Evolutionary conservation across 92 coral and sea anemone genomes (phyloP), one percentile per base, ranked within the genome.

Genomic region (Siderastrea radians): DNA sequence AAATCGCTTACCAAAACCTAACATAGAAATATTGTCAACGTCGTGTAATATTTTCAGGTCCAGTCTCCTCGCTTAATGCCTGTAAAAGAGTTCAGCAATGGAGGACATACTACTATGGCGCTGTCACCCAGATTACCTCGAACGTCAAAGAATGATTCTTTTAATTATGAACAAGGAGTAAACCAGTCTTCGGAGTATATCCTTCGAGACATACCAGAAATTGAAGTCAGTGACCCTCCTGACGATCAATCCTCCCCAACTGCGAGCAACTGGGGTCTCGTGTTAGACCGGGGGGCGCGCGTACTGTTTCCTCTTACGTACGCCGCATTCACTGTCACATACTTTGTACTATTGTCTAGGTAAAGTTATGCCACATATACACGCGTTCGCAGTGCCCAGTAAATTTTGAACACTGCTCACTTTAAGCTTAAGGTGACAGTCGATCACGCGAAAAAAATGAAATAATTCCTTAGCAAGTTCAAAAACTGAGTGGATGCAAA

Each of bases 261-360:
- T 13, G 15, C 46, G 4, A 47, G 13, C 2, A 81, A 54, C 85
- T 68, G 47, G 85, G 85, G 76, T 16, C 43, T 53, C 3, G 5
- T 7, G 65, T 68, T 81, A 43, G 85, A 81, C 67, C 43, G 17
- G 64, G 76, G 66, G 17, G 76, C 85, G 43, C 85, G 85, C 3
- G 2, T 52, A 8, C 17, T 68, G 2, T 81, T 81, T 16, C 85
- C 85, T 2, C 44, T 81, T 14, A 43, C 13, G 4, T 81, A 81
- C 55, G 38, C 67, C 45, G 15, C 16, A n/a, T 81, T 81, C 67
- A 53, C 67, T n/a, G 26, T 68, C 10, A 16, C 12, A 55, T 81
- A 81, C 16, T 76, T 76, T 58, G 50, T 38, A 10, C 66, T 38
- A 7, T 66, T 2, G 19, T 66, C 71, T 66, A 17, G 44, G 19